Conservation (phyloP, 1,140 invertebrate genomes). For the Laodelphax striatellus region DNA sequence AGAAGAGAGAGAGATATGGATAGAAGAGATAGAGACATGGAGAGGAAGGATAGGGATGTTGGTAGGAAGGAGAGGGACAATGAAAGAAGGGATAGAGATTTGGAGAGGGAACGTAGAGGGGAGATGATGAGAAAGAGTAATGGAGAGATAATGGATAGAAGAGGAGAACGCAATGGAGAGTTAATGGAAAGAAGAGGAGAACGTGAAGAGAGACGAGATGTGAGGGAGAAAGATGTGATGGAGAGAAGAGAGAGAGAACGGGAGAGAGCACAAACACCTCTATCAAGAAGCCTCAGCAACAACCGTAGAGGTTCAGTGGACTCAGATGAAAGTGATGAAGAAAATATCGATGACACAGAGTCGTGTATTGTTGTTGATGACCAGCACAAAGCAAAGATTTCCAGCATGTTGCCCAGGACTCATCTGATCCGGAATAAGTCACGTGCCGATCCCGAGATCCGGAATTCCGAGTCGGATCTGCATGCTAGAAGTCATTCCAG, state of each 20-base stretch:
- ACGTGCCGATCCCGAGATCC: conserved; percentile 28
- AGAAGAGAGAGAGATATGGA: background rate
- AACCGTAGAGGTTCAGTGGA: background rate
- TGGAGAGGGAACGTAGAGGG: background rate
- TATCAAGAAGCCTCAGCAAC: background rate
- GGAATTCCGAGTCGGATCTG: conserved; percentile 31
- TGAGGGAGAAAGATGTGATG: conserved; percentile 1
- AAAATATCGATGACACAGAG: conserved; percentile 29
- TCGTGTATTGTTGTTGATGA: conserved; percentile 62
- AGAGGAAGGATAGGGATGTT: background rate
- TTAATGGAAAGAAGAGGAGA: no score
- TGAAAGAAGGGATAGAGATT: background rate
- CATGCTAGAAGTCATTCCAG: conserved; percentile 29
- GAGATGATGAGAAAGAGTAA: background rate
- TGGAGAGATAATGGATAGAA: background rate
- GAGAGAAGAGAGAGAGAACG: background rate
- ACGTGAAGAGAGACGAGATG: conserved; percentile 1
- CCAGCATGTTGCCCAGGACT: conserved; percentile 21
- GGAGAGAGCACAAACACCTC: no score
- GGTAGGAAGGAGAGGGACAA: conserved; percentile 7
- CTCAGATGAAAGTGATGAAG: conserved; percentile 14
- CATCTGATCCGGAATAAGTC: conserved; percentile 28
- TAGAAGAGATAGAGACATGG: background rate
- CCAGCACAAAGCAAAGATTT: conserved; percentile 32
- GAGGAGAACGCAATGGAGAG: no score